Evolutionary conservation across 2,113 vertebrate species (phyloP).

Genomic region (Sus scrofa): T2T-Sscrofa CM000816.6:26472501-26473000

Average conservation of each 20-base stretch:
- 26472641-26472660: conserved; percentile 89
- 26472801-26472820: conserved; percentile 88
- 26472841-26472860: neutral
- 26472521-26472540: neutral
- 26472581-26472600: neutral
- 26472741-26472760: conserved; percentile 97
- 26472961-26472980: too few relatives aligned
- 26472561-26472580: neutral
- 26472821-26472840: neutral
- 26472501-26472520: neutral
- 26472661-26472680: conserved; percentile 94
- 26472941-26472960: too few relatives aligned
- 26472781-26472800: conserved; percentile 95
- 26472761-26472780: conserved; percentile 96
- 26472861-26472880: neutral
- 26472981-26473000: too few relatives aligned
- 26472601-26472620: neutral
- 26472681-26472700: conserved; percentile 97
- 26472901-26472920: too few relatives aligned
- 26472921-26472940: too few relatives aligned
- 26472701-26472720: conserved; percentile 95
- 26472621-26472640: neutral
- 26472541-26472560: neutral
- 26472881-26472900: neutral
- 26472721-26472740: conserved; percentile 94